These are phyloP conservation scores for Herminia tarsipennalis DNA, from an alignment of 2,888 invertebrate genomes.

Conservation along the genomic window DNA sequence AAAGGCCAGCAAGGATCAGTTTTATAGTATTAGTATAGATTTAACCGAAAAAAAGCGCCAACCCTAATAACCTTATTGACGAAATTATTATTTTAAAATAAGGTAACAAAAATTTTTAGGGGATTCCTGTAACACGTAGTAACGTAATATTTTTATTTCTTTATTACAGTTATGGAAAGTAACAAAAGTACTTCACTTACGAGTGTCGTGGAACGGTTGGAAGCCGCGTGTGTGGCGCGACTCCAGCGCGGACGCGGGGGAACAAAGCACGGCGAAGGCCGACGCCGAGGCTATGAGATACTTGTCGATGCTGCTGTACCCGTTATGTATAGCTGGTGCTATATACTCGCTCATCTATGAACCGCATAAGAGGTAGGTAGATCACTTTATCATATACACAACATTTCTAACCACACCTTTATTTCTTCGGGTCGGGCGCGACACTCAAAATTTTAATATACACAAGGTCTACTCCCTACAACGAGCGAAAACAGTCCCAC, in stretches of 20 bases:
- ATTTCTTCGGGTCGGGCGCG: too few relatives aligned
- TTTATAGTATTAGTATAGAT: too few relatives aligned
- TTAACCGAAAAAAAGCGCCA: too few relatives aligned
- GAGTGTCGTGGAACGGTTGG: slow-evolving; percentile 78
- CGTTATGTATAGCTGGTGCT: slow-evolving; percentile 94
- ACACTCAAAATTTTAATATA: too few relatives aligned
- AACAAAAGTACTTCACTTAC: slow-evolving; percentile 94
- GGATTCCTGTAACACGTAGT: not conserved
- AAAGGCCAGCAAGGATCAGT: too few relatives aligned
- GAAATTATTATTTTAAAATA: too few relatives aligned
- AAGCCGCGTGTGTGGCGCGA: slow-evolving; percentile 61
- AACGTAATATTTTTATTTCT: not conserved
- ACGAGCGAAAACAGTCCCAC: too few relatives aligned
- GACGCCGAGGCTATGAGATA: slow-evolving; percentile 98
- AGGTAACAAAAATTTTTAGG: too few relatives aligned
- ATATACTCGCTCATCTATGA: slow-evolving; percentile 96
- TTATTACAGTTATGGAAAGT: slow-evolving; percentile 95
- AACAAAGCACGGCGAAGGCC: slow-evolving; percentile 92
- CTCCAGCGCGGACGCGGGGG: slow-evolving; percentile 84
- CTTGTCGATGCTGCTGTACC: slow-evolving; percentile 95
- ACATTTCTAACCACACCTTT: too few relatives aligned
- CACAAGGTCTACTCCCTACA: too few relatives aligned
- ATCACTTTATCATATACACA: not conserved
- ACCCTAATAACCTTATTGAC: too few relatives aligned
- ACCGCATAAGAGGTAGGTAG: slow-evolving; percentile 94